Evolutionary conservation across 2,888 invertebrate species (phyloP).

Genomic region (Auanema freiburgensis): DNA sequence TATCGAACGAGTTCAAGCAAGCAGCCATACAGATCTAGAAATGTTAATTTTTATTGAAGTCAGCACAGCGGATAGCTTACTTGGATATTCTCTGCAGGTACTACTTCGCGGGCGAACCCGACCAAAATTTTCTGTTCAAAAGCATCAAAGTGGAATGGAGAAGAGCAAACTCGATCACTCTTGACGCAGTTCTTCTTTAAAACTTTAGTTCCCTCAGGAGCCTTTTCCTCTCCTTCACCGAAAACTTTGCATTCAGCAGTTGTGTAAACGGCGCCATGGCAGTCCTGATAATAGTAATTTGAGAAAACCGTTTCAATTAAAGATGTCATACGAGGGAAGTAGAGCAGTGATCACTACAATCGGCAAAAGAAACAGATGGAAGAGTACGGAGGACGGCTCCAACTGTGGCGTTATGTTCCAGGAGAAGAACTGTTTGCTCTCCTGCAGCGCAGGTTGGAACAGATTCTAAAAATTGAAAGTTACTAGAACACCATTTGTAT

Average conservation of each 20-base stretch:
- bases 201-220: conserved; percentile 30
- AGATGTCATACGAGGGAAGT: conserved; percentile 37
- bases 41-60: not conserved
- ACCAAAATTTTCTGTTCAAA: conserved; percentile 63
- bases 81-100: conserved; percentile 56
- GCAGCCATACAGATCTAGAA: conserved; percentile 54
- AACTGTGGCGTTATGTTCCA: conserved; percentile 59
- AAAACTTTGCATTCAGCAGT: conserved; percentile 49
- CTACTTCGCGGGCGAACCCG: conserved; percentile 64
- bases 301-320: not conserved
- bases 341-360: conserved; percentile 61
- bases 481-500: not conserved
- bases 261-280: conserved; percentile 56
- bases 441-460: conserved; percentile 46
- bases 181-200: conserved; percentile 47
- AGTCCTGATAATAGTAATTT: conserved; percentile 46
- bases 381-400: conserved; percentile 49
- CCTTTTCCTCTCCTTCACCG: conserved; percentile 37
- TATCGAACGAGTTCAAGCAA: conserved; percentile 61
- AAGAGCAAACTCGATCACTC: conserved; percentile 61
- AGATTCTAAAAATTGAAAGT: conserved; percentile 38
- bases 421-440: conserved; percentile 55
- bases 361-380: conserved; percentile 49
- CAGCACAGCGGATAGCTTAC: conserved; percentile 11
- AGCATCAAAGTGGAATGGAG: conserved; percentile 63